A percentile compares a stretch with the other conserved stretches of the same genome.
These are phyloP conservation scores for Micropterix aruncella DNA, from an alignment of 2,888 invertebrate genomes.

Conservation along the genomic window DNA sequence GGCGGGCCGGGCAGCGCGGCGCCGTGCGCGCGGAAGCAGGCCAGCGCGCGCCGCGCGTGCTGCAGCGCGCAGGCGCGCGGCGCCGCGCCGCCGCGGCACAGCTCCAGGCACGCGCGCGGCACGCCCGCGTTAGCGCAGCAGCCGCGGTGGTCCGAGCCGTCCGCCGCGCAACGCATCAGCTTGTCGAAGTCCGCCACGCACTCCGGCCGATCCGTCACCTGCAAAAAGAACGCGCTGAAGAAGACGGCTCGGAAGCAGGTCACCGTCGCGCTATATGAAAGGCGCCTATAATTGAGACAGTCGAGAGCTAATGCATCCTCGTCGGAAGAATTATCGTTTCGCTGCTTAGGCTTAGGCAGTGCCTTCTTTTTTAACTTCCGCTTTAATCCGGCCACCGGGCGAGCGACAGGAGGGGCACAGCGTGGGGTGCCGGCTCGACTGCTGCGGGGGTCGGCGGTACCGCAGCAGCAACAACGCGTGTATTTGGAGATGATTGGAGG, in stretches of 20 bases:
- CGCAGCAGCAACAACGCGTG: too few species aligned
- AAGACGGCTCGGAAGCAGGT: slow-evolving; percentile 57
- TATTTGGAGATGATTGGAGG: too few species aligned
- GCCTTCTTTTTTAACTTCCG: too few species aligned
- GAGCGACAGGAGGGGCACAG: too few species aligned
- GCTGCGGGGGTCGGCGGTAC: too few species aligned
- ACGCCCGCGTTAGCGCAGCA: slow-evolving; percentile 74
- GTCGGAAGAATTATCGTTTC: too few species aligned
- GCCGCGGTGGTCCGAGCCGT: slow-evolving; percentile 67
- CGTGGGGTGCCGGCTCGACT: too few species aligned
- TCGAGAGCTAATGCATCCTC: too few species aligned
- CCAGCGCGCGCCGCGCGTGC: slow-evolving; percentile 61
- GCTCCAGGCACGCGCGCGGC: slow-evolving; percentile 66
- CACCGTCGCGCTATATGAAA: slow-evolving; percentile 52
- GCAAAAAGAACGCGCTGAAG: slow-evolving; percentile 54
- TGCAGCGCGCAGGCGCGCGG: slow-evolving; percentile 55
- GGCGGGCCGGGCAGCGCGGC: slow-evolving; percentile 73
- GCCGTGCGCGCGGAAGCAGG: slow-evolving; percentile 69
- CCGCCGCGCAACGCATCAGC: slow-evolving; percentile 74
- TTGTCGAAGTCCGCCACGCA: slow-evolving; percentile 76
- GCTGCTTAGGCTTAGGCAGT: too few species aligned
- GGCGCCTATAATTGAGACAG: too few species aligned
- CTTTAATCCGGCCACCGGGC: too few species aligned
- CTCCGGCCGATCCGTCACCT: slow-evolving; percentile 64
- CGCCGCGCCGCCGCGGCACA: slow-evolving; percentile 69